Base-by-base conservation (phyloP, 2,113 vertebrate genomes). In the Malurus alboscapulatus region DNA sequence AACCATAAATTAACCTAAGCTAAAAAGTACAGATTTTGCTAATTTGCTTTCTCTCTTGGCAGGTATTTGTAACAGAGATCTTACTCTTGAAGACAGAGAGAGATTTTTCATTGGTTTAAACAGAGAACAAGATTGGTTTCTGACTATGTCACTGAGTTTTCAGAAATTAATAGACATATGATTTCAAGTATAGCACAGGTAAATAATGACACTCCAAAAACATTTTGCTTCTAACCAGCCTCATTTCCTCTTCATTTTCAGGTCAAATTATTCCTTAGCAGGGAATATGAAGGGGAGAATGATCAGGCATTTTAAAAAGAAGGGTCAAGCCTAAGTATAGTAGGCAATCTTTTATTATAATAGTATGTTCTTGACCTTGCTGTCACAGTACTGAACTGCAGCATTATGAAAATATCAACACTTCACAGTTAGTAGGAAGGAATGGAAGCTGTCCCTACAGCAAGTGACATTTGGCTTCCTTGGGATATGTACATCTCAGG, bases 231-330 rank as follows among this genome's bases (percentile, higher is more conserved):
- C 59, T 84, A 75, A 71, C 13, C 30, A 77, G 34, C 7, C 25
- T 92, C 8, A 84, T 88, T 90, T 74, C 29, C 47, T 92, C 91
- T 90, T 57, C 14, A 69, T 93, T 93, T 90, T 86, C 44, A 75
- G 86, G 26, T 67, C 40, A 94, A 84, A 84, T 53, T 18, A 80
- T 67, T 95, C 53, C 51, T 84, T 80, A 71, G 17, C 30, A 84
- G 22, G 14, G 17, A 84, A 96, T 75, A 69, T 53, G 19, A 89
- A 78, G 55, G 21, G 26, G 21, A 88, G 42, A 83, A 77, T 40
- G 54, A 73, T 26, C 5, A 54, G 25, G 19, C 30, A 69, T 12
- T 66, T 48, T 18, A 32, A 26, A 58, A 53, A 76, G 54, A 79
- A 76, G 7, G 22, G 63, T 75, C 25, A 80, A 55, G 71, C 11